These are phyloP conservation scores for Raja brachyura DNA, from an alignment of 2,113 vertebrate genomes.

Conservation along the genomic window DNA sequence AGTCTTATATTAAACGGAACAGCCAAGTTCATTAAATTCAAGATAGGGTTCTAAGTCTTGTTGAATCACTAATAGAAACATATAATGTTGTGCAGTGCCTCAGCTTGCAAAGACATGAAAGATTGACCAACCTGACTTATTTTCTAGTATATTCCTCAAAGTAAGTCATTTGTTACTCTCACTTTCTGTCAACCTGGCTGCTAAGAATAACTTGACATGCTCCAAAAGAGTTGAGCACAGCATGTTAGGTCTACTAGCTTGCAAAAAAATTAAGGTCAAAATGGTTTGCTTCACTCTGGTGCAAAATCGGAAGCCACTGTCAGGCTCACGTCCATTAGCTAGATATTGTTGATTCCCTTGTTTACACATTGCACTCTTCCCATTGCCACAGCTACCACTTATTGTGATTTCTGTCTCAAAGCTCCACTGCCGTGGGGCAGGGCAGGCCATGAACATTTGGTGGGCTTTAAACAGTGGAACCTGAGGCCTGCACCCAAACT, in stretches of 20 bases:
- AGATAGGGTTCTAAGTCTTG: not conserved
- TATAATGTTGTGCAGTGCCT: not conserved
- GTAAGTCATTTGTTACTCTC: not conserved
- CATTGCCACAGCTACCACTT: no score
- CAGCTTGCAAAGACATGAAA: not conserved
- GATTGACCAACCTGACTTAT: not conserved
- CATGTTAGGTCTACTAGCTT: not conserved
- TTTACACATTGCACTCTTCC: no score
- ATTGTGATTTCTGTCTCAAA: no score
- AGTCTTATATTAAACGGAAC: not conserved
- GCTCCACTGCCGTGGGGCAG: no score
- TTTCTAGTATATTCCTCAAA: not conserved
- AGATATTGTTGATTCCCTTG: not conserved
- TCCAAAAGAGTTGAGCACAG: not conserved
- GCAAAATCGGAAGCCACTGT: not conserved
- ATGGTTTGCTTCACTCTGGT: not conserved
- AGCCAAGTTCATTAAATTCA: not conserved
- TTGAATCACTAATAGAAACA: not conserved
- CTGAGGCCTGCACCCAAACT: no score
- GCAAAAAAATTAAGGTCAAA: not conserved
- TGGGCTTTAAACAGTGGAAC: no score
- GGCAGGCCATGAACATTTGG: no score
- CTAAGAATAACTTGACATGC: conserved; percentile 23
- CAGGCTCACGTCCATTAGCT: not conserved
- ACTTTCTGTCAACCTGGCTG: not conserved